Conservation (phyloP, 2,797 vertebrate genomes). For the Enteromius unitaeniatus region DNA sequence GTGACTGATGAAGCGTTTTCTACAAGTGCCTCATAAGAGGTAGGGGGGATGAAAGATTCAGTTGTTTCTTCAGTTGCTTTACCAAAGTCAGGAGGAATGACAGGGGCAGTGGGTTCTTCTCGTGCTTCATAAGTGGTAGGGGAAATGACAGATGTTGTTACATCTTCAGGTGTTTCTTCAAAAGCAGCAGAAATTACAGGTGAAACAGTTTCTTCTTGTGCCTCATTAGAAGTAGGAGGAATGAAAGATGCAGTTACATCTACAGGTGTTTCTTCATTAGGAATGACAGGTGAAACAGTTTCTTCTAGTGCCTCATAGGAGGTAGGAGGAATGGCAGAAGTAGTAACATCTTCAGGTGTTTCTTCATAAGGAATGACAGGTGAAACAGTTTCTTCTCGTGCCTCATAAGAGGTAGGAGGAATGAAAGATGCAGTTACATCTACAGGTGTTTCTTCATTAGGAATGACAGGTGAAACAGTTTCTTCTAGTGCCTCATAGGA, state of each 20-base stretch:
- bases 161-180: neutral
- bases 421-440: neutral
- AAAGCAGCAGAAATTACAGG: neutral
- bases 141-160: neutral
- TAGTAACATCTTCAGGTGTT: slow-evolving; percentile 10
- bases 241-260: neutral
- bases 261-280: neutral
- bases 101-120: slow-evolving; percentile 23
- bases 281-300: neutral
- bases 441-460: slow-evolving; percentile 46
- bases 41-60: neutral
- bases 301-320: slow-evolving; percentile 17
- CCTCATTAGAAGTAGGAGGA: neutral
- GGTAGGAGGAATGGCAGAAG: neutral
- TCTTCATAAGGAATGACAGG: neutral
- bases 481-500: slow-evolving; percentile 40
- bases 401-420: neutral
- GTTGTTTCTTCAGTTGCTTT: neutral
- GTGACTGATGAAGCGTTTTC: slow-evolving; percentile 20
- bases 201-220: slow-evolving; percentile 1
- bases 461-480: neutral
- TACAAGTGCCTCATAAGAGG: slow-evolving; percentile 12
- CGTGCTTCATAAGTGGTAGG: neutral
- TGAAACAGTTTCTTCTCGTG: slow-evolving; percentile 7
- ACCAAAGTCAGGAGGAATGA: neutral